Base-by-base conservation (phyloP, 2,113 vertebrate genomes). In the Mustela lutreola region DNA sequence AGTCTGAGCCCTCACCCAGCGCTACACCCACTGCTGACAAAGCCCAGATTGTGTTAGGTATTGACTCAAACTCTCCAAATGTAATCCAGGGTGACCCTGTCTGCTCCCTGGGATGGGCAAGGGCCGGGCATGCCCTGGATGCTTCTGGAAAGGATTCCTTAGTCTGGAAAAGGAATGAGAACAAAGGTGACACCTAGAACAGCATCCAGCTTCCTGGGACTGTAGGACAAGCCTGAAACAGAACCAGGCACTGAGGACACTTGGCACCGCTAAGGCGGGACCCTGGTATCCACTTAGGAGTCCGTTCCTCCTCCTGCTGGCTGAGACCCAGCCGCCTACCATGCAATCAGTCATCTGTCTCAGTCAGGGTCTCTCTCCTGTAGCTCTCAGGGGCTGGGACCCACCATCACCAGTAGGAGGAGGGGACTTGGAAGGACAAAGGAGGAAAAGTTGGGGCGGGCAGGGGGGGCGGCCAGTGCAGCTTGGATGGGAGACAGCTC, bases 271-370 rank as follows among this genome's bases (percentile, higher is more conserved):
- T 42, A 11, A 33, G 36, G 36, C 15, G 15, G 53, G 31, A 15
- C 16, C 62, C 19, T 11, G 31, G 71, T 62, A 28, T 65, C 67
- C 5, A 1, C 50, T 48, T 48, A 48, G 45, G 53, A 48, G 15
- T 21, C 76, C 2, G 7, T 48, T 53, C 45, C 24, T 12, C 33
- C 88, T 39, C 45, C 76, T 53, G 45, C 33, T 1, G 19, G 12
- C 62, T 16, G n/a, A 67, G n/a, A 31, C 50, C 11, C 4, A 18
- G 24, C 85, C 0, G 0, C 26, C 56, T 9, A 9, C 58, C 48
- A 39, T 0, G 0, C 7, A 33, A 15, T 28, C 22, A 7, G 9
- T 3, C 0, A 3, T 58, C 58, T 76, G 33, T 42, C 80, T 67
- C 56, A 7, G 0, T 16, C 12, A 2, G 19, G 36, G 33, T 67